Evolutionary conservation across 2,888 invertebrate species (phyloP).

Genomic region (Pantelozetes paolii): DNA sequence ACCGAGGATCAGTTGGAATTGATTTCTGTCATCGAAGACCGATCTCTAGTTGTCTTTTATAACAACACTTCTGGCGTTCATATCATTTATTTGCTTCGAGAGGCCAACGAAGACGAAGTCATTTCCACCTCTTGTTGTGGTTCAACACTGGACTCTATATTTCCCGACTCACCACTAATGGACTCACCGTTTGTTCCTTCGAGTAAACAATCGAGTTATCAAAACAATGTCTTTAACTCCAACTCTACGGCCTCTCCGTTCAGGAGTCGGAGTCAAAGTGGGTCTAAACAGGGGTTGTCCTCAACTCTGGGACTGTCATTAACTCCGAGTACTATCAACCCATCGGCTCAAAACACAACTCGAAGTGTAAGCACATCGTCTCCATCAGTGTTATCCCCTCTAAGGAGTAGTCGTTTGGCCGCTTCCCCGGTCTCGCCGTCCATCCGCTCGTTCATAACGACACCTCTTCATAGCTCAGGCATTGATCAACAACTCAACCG

Average conservation of each 20-base stretch:
- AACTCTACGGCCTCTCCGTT: slow-evolving; percentile 36
- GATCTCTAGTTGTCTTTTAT: slow-evolving; percentile 75
- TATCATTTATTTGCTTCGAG: slow-evolving; percentile 74
- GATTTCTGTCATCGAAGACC: slow-evolving; percentile 61
- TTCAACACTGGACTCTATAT: background rate
- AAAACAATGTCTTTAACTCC: background rate
- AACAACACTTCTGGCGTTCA: slow-evolving; percentile 72
- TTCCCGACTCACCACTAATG: background rate
- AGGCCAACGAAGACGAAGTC: slow-evolving; percentile 52
- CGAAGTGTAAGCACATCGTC: slow-evolving; percentile 11
- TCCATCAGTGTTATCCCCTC: slow-evolving; percentile 36
- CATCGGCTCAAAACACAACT: slow-evolving; percentile 26
- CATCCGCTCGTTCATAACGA: background rate
- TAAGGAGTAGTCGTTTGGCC: slow-evolving; percentile 39
- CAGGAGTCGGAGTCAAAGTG: slow-evolving; percentile 16
- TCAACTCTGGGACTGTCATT: slow-evolving; percentile 1
- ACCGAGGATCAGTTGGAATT: slow-evolving; percentile 66
- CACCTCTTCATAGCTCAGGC: background rate
- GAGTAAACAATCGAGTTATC: slow-evolving; percentile 24
- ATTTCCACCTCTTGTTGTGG: background rate
- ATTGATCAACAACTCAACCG: slow-evolving; percentile 49
- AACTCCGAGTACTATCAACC: slow-evolving; percentile 10
- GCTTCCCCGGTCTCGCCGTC: slow-evolving; percentile 32
- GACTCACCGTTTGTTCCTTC: slow-evolving; percentile 30
- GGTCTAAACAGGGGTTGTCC: slow-evolving; percentile 23